Evolutionary conservation across 1,140 invertebrate species (phyloP).

Genomic region (Spodoptera frugiperda): DNA sequence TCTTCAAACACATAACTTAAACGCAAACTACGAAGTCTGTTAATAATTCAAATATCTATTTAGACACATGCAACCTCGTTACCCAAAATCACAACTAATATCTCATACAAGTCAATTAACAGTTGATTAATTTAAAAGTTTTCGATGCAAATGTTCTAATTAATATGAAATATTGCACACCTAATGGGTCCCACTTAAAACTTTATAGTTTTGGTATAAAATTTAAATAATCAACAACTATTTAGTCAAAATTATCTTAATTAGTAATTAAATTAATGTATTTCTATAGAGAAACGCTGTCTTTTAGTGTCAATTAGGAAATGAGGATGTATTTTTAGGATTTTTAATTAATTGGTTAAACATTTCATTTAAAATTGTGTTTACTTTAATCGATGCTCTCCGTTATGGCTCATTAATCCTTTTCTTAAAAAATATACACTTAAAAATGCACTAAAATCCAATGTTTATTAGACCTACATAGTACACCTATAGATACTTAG

Average conservation of each 20-base stretch:
- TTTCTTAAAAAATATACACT: too few relatives aligned
- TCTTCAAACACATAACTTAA: too few relatives aligned
- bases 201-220: constrained; percentile 4
- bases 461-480: too few relatives aligned
- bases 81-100: not conserved
- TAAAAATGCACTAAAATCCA: too few relatives aligned
- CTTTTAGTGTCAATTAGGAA: constrained; percentile 24
- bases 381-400: too few relatives aligned
- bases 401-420: too few relatives aligned
- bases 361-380: too few relatives aligned
- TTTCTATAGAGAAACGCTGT: constrained; percentile 17
- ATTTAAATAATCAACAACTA: constrained; percentile 11
- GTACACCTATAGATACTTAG: too few relatives aligned
- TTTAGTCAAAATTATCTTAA: constrained; percentile 22
- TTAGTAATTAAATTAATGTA: constrained; percentile 20
- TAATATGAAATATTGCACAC: constrained; percentile 15
- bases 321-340: too few relatives aligned
- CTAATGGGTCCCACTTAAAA: constrained; percentile 8
- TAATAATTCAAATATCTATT: too few relatives aligned
- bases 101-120: constrained; percentile 24
- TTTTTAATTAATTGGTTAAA: too few relatives aligned
- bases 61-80: not conserved
- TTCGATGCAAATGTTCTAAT: constrained; percentile 37
- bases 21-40: too few relatives aligned
- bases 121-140: constrained; percentile 32